These are phyloP conservation scores for Diadema setosum DNA, from an alignment of 35 echinoderm and acorn worm species.

Conservation along the genomic window DNA sequence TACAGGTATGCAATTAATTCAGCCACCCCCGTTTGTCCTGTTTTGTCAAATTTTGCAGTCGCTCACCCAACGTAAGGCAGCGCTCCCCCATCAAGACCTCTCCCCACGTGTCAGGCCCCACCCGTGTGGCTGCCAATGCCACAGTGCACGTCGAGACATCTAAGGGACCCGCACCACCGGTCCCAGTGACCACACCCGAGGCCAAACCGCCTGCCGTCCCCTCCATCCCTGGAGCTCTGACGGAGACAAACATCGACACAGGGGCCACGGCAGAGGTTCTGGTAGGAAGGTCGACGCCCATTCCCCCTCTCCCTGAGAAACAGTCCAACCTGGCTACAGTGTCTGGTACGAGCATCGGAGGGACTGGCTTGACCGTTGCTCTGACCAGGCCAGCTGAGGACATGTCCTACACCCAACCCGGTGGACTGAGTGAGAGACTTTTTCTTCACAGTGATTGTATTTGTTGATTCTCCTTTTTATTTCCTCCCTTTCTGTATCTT, in stretches of 20 bases:
- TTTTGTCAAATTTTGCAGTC: too few relatives aligned
- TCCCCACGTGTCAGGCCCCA: background rate
- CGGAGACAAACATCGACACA: slow-evolving; percentile 78
- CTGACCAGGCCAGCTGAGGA: background rate
- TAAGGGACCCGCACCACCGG: background rate
- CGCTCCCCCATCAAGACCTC: background rate
- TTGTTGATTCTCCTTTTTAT: too few relatives aligned
- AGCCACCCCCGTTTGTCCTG: too few relatives aligned
- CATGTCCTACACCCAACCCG: background rate
- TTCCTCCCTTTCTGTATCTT: too few relatives aligned
- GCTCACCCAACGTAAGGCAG: too few relatives aligned
- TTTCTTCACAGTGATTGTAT: background rate
- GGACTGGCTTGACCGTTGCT: background rate
- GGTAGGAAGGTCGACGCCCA: slow-evolving; percentile 1
- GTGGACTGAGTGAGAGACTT: slow-evolving; percentile 22
- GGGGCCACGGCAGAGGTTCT: slow-evolving; percentile 75
- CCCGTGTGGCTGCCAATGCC: background rate
- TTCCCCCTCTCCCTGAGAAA: background rate
- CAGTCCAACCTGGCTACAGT: background rate
- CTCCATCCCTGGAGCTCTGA: slow-evolving; percentile 5
- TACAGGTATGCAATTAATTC: too few relatives aligned
- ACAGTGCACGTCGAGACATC: background rate
- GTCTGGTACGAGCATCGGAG: background rate
- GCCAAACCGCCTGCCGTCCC: background rate
- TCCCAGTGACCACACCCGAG: background rate